Evolutionary conservation across 2,113 vertebrate species (phyloP).

Genomic region (Saguinus imperator): DNA sequence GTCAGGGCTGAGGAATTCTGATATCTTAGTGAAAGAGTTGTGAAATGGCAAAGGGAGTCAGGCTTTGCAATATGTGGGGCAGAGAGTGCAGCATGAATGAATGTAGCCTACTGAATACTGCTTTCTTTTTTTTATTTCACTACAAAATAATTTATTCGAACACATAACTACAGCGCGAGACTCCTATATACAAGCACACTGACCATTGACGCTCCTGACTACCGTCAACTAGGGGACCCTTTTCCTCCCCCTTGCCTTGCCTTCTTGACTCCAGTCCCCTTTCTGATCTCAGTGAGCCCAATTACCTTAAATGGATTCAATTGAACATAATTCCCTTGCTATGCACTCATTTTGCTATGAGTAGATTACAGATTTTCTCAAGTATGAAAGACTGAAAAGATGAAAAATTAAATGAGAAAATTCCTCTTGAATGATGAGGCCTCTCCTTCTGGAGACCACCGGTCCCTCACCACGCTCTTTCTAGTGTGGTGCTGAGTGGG

Average conservation of each 20-base stretch:
- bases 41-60: background rate
- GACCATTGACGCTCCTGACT: too few relatives aligned
- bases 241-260: background rate
- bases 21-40: background rate
- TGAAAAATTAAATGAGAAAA: constrained; percentile 13
- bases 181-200: too few relatives aligned
- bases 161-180: too few relatives aligned
- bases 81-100: background rate
- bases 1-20: background rate
- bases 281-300: background rate
- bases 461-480: background rate
- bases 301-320: background rate
- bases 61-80: background rate
- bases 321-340: constrained; percentile 9
- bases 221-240: too few relatives aligned
- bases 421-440: background rate
- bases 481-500: background rate
- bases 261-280: background rate
- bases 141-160: too few relatives aligned
- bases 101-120: background rate
- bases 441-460: background rate
- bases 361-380: constrained; percentile 30
- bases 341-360: constrained; percentile 11
- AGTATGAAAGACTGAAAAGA: background rate
- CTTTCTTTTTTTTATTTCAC: too few relatives aligned